These are phyloP conservation scores for Drosophila parthenogenetica DNA, from an alignment of 2,888 invertebrate genomes.

Conservation along the genomic window DNA sequence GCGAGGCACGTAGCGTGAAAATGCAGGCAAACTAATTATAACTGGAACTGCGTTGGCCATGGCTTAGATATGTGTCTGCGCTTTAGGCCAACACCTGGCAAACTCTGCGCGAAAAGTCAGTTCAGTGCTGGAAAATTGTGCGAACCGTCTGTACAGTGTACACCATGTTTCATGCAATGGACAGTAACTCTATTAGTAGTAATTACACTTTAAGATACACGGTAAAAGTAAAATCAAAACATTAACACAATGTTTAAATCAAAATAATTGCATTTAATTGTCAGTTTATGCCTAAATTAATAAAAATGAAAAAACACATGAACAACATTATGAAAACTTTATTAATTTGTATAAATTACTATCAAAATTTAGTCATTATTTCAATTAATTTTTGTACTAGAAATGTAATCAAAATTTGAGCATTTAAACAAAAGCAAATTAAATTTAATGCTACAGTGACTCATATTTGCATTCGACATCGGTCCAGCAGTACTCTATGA, in stretches of 20 bases:
- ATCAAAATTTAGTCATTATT: not conserved
- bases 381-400: no score
- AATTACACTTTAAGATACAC: slow-evolving; percentile 3
- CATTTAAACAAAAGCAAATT: slow-evolving; percentile 35
- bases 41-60: slow-evolving; percentile 13
- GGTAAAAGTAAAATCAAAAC: not conserved
- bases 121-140: slow-evolving; percentile 17
- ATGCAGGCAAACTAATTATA: slow-evolving; percentile 59
- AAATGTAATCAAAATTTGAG: slow-evolving; percentile 16
- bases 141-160: slow-evolving; percentile 13
- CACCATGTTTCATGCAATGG: slow-evolving; percentile 16
- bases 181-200: slow-evolving; percentile 20
- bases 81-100: slow-evolving; percentile 36
- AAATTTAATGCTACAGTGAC: slow-evolving; percentile 55
- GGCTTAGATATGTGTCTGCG: slow-evolving; percentile 22
- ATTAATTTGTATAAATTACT: slow-evolving; percentile 1
- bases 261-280: not conserved
- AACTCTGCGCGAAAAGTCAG: slow-evolving; percentile 23
- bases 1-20: slow-evolving; percentile 35
- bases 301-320: not conserved
- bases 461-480: slow-evolving; percentile 18
- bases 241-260: not conserved
- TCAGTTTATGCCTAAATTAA: no score
- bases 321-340: not conserved
- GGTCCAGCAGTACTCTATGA: slow-evolving; percentile 4